Evolutionary conservation across 2,888 invertebrate species (phyloP), one percentile per base, ranked within the genome.

Genomic region (Brachylomia viminalis): DNA sequence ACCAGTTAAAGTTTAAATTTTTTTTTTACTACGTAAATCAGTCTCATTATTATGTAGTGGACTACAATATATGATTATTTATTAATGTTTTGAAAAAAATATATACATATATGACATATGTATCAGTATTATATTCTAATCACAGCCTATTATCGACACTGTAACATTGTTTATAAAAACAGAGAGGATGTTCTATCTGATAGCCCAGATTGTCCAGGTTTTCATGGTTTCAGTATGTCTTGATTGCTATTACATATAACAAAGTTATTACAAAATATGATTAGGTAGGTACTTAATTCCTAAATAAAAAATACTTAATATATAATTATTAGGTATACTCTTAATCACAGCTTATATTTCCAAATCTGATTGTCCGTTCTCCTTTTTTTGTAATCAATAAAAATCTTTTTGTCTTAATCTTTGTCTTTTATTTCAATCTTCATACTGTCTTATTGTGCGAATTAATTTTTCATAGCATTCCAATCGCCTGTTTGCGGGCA

Each of bases 1-100:
- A 72, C 65, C 72, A 65, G 56, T 72, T 72, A 71, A 71, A 71
- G 72, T 64, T 54, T 72, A 54, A 71, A 42, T 6, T 62, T 33
- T 42, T 33, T 42, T 33, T 72, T 73, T 45, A 73, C 42, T 73
- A 67, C 73, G 20, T 73, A 73, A 67, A 67, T 73, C 67, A 73
- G 73, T 73, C 73, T 73, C 38, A 73, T 73, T 67, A 73, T 73
- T 73, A 45, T 73, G 73, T 73, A 73, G 73, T 73, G 73, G 73
- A 73, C 66, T 67, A 73, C 73, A 73, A 73, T 45, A 67, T 73
- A 38, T n/a, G 3, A 42, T 42, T 42, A 42, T 6, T 4, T 42
- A 42, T 42, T 42, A 42, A 42, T 42, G 42, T 42, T 42, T 42
- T 42, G 42, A 42, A 42, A 42, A 42, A 42, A 42, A 4, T 65